phyloP scores from a whole-genome alignment of 2,888 invertebrate species.

The Deilephila elpenor region DNA sequence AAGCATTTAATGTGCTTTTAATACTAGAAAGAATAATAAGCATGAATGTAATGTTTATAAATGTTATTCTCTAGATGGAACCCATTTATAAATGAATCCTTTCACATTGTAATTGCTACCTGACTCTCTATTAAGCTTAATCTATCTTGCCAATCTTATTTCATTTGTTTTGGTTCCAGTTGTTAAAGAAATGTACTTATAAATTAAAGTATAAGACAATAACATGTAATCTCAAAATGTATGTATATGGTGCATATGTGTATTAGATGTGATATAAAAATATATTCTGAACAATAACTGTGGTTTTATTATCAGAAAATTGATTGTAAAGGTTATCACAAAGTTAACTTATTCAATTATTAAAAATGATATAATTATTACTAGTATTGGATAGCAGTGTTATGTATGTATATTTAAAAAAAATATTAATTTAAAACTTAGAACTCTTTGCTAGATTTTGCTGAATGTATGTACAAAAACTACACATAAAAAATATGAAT shows the following conservation, averaged over 20 bases:
- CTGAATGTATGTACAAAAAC: too few relatives aligned
- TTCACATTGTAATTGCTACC: too few relatives aligned
- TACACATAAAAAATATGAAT: too few relatives aligned
- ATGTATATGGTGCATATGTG: slow-evolving; percentile 46
- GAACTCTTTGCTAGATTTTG: too few relatives aligned
- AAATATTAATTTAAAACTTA: too few relatives aligned
- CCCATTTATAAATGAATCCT: too few relatives aligned
- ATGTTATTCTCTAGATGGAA: too few relatives aligned
- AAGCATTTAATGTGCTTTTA: not conserved
- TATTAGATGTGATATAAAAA: slow-evolving; percentile 54
- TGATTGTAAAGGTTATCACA: slow-evolving; percentile 7
- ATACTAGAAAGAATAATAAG: not conserved
- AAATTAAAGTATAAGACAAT: slow-evolving; percentile 52
- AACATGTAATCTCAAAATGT: slow-evolving; percentile 65
- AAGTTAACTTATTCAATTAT: not conserved
- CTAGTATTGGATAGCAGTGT: not conserved
- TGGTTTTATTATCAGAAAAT: slow-evolving; percentile 40
- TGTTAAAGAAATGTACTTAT: not conserved
- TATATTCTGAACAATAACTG: slow-evolving; percentile 35
- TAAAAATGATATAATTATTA: not conserved
- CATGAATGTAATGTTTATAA: not conserved
- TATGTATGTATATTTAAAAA: not conserved
- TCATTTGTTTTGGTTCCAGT: not conserved
- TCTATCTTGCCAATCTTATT: not conserved
- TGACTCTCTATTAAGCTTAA: not conserved